A percentile compares a stretch with the other conserved stretches of the same genome.
Evolutionary conservation across 2,797 vertebrate genomes (phyloP).

Genomic region (Mormyrops boulengeri): DNA sequence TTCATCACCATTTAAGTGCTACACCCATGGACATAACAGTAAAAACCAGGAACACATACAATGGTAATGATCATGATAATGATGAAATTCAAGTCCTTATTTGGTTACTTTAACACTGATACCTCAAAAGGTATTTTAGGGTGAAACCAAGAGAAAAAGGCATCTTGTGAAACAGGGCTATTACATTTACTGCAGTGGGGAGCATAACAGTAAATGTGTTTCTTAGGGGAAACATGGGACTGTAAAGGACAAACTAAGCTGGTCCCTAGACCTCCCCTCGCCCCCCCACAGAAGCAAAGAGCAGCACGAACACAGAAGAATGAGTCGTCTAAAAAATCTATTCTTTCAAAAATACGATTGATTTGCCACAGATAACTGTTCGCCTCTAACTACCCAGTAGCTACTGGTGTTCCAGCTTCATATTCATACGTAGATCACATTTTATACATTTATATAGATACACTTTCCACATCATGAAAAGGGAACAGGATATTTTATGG

Average conservation of each 20-base stretch:
- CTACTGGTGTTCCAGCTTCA: conserved; percentile 68
- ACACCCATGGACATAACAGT: conserved; percentile 50
- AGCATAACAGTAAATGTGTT: conserved; percentile 56
- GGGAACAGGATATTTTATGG: conserved; percentile 42
- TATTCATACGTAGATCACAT: conserved; percentile 74
- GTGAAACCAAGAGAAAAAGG: conserved; percentile 33
- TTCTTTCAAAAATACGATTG: conserved; percentile 49
- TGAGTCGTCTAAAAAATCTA: conserved; percentile 35
- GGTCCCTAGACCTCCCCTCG: conserved; percentile 59
- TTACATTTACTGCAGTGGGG: conserved; percentile 49
- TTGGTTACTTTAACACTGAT: conserved; percentile 75
- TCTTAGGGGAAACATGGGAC: conserved; percentile 54
- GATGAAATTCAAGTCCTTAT: conserved; percentile 56
- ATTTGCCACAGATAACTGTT: conserved; percentile 63
- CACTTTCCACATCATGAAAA: conserved; percentile 66
- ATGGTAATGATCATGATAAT: conserved; percentile 47
- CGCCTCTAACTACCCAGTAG: conserved; percentile 66
- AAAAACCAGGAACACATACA: conserved; percentile 31
- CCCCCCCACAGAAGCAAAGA: conserved; percentile 32
- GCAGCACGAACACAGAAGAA: conserved; percentile 28
- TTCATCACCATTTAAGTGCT: conserved; percentile 33
- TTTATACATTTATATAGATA: conserved; percentile 68
- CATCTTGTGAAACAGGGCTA: conserved; percentile 51
- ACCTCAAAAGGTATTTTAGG: conserved; percentile 46
- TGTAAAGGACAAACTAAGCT: conserved; percentile 60